These are phyloP conservation scores for Athalia cordata DNA, from an alignment of 2,888 invertebrate genomes.

Conservation along the genomic window DNA sequence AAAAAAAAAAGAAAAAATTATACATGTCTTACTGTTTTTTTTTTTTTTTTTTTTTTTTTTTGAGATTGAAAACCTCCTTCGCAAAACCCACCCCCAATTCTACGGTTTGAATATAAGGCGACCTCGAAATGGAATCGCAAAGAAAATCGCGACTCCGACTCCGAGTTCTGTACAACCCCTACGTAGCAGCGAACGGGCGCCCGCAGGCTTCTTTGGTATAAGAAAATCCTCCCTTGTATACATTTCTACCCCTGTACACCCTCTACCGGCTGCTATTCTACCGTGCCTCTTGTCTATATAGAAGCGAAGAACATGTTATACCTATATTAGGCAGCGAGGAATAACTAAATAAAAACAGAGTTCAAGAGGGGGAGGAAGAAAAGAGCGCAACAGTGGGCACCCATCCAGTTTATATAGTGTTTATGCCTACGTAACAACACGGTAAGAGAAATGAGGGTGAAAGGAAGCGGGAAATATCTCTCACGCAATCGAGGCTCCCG, in stretches of 20 bases:
- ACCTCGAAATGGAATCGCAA: slow-evolving; percentile 22
- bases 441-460: slow-evolving; percentile 4
- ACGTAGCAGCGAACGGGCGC: not conserved
- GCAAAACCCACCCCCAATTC: too few relatives aligned
- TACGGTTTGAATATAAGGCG: not conserved
- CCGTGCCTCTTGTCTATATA: too few relatives aligned
- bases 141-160: slow-evolving; percentile 17
- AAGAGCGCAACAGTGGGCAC: slow-evolving; percentile 18
- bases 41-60: not conserved
- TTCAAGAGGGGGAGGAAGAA: not conserved
- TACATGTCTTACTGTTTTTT: not conserved
- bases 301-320: not conserved
- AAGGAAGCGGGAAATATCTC: not conserved
- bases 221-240: too few relatives aligned
- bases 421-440: too few relatives aligned
- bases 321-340: not conserved
- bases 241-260: too few relatives aligned
- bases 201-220: not conserved
- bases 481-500: slow-evolving; percentile 14
- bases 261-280: too few relatives aligned
- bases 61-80: too few relatives aligned
- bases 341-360: not conserved
- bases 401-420: too few relatives aligned
- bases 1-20: too few relatives aligned
- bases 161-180: too few relatives aligned